These are phyloP conservation scores for Melanotaenia maccullochi DNA, from an alignment of 2,797 vertebrate genomes.

Conservation along the genomic window DNA sequence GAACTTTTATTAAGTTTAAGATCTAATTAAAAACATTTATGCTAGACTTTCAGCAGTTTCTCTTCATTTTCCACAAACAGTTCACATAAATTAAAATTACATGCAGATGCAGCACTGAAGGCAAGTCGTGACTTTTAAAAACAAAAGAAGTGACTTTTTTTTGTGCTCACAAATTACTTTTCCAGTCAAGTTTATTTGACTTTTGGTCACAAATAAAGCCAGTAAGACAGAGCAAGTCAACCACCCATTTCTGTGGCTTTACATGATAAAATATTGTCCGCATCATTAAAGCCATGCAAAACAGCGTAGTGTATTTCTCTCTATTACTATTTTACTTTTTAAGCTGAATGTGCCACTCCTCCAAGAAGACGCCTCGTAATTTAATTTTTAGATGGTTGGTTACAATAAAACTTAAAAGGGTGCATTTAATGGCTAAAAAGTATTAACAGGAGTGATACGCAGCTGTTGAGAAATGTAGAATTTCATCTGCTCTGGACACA, in stretches of 20 bases:
- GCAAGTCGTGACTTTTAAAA: not conserved
- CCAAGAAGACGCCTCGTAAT: not conserved
- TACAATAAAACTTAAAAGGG: not conserved
- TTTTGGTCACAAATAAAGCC: constrained; percentile 13
- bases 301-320: constrained; percentile 9
- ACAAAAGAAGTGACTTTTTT: constrained; percentile 30
- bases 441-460: not conserved
- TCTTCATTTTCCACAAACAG: constrained; percentile 10
- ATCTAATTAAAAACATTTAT: not conserved
- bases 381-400: not conserved
- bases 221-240: constrained; percentile 5
- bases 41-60: not conserved
- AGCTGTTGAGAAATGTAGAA: not conserved
- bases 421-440: not conserved
- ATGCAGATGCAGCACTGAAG: not conserved
- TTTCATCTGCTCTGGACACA: not conserved
- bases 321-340: not conserved
- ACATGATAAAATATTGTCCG: constrained; percentile 30
- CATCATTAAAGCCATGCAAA: constrained; percentile 17
- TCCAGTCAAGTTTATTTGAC: constrained; percentile 29
- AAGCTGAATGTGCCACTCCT: not conserved
- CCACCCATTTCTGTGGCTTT: constrained; percentile 38
- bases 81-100: constrained; percentile 8
- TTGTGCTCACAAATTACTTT: constrained; percentile 34
- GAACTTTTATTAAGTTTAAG: not conserved